A percentile compares a stretch with the other conserved stretches of the same genome.
Conservation (phyloP, 2,888 invertebrate species). For the Tipula lateralis region DNA sequence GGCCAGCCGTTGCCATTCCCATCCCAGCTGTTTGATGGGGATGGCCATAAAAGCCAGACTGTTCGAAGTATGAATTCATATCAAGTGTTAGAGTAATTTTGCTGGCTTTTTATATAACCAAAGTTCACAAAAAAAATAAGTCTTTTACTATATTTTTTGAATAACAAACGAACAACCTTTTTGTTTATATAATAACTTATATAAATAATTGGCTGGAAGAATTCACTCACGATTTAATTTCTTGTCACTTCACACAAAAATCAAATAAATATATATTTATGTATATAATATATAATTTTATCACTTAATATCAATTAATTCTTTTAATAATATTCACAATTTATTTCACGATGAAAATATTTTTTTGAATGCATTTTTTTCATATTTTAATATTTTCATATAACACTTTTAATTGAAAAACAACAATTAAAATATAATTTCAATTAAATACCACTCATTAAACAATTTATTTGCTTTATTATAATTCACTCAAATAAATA, state of each 20-base stretch:
- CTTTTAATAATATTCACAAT: constrained; percentile 3
- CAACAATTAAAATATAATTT: constrained; percentile 5
- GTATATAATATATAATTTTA: background rate
- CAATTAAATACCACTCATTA: constrained; percentile 20
- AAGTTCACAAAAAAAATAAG: background rate
- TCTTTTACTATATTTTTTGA: background rate
- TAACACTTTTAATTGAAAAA: constrained; percentile 2
- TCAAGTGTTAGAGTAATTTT: constrained; percentile 47
- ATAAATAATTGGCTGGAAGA: constrained; percentile 28
- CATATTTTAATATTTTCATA: constrained; percentile 19
- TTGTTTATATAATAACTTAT: background rate
- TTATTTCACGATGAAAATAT: constrained; percentile 26
- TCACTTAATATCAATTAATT: constrained; percentile 19
- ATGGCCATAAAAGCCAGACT: constrained; percentile 92
- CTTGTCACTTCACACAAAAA: background rate
- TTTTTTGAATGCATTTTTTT: constrained; percentile 26
- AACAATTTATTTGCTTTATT: background rate
- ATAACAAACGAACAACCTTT: background rate
- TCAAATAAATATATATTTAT: background rate
- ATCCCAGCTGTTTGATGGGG: constrained; percentile 73
- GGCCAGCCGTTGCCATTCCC: constrained; percentile 61
- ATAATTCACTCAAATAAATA: background rate
- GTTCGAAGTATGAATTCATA: constrained; percentile 96
- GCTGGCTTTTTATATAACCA: constrained; percentile 41
- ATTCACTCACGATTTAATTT: constrained; percentile 7